Evolutionary conservation across 1,140 invertebrate species (phyloP), one percentile per base, ranked within the genome.

Genomic region (Glossosoma conforme): DNA sequence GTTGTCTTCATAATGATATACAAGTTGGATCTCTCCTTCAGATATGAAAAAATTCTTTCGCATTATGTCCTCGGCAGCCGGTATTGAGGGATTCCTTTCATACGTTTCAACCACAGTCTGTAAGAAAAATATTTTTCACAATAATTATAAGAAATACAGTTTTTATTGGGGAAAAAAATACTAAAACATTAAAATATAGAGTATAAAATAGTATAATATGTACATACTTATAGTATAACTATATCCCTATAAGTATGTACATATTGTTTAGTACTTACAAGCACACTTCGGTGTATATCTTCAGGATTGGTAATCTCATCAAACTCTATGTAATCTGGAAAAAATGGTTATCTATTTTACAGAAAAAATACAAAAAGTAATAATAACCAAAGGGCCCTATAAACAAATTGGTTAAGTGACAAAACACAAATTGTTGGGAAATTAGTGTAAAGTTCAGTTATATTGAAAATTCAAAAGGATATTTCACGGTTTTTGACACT

Each of bases 1-100:
- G n/a, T 78, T 80, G 42, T 77, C 73, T 0, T 74, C 77, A 51
- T 87, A 87, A 62, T 88, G 85, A 63, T 80, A 86, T 42, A 82
- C 72, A 0, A 89, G 49, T 14, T 75, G 65, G 50, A 88, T 85
- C 57, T 82, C 78, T 24, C 81, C 77, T 0, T 79, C 75, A 19
- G 66, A 61, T 2, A 85, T 72, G 37, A 75, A 67, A 58, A 85
- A 87, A 36, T 78, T 79, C 25, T 80, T 76, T n/a, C 77, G 72
- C 13, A 81, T 81, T 14, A 89, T 71, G 46, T 89, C 81, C 25
- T 80, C 65, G 3, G 67, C 65, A 1, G 81, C 74, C 0, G 72
- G 72, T 14, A 79, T 62, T 2, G 60, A 53, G 24, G 69, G 56
- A 51, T 86, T 77, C 18, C 82, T 75, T 11, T 76, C 58, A 62